phyloP scores from a whole-genome alignment of 2,797 vertebrate species.

The Microctenopoma stevenorrisi region DNA sequence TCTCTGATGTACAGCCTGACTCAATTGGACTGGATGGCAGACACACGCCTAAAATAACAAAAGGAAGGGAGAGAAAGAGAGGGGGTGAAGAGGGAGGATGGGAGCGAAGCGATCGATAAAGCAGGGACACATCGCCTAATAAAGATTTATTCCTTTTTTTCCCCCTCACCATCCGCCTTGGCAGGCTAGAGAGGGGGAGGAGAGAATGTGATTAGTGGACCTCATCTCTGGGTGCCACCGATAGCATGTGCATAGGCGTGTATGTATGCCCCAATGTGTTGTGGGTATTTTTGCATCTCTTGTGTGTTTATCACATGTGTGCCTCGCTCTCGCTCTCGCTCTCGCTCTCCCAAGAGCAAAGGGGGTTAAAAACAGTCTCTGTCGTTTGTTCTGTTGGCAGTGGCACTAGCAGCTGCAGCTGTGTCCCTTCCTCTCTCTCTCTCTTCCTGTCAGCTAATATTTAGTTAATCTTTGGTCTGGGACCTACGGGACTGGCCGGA shows the following conservation, averaged over 20 bases:
- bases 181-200: slow-evolving; percentile 70
- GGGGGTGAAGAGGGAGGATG: slow-evolving; percentile 55
- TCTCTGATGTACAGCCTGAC: slow-evolving; percentile 81
- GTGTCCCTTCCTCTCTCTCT: slow-evolving; percentile 77
- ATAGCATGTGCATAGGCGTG: slow-evolving; percentile 59
- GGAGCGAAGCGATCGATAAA: slow-evolving; percentile 80
- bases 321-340: slow-evolving; percentile 62
- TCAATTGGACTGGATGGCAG: slow-evolving; percentile 82
- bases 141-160: slow-evolving; percentile 81
- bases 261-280: slow-evolving; percentile 56
- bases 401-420: slow-evolving; percentile 80
- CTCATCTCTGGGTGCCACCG: slow-evolving; percentile 75
- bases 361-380: slow-evolving; percentile 76
- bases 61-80: slow-evolving; percentile 71
- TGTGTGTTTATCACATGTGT: slow-evolving; percentile 67
- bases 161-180: slow-evolving; percentile 66
- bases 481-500: slow-evolving; percentile 81
- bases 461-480: slow-evolving; percentile 86
- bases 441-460: slow-evolving; percentile 85
- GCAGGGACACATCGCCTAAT: slow-evolving; percentile 84
- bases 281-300: slow-evolving; percentile 71
- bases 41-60: slow-evolving; percentile 85
- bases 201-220: slow-evolving; percentile 82
- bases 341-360: slow-evolving; percentile 61
- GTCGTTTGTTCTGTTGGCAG: slow-evolving; percentile 78